Evolutionary conservation across 2,113 vertebrate genomes (phyloP).

Genomic region (Drymodes brunneopygia): DNA sequence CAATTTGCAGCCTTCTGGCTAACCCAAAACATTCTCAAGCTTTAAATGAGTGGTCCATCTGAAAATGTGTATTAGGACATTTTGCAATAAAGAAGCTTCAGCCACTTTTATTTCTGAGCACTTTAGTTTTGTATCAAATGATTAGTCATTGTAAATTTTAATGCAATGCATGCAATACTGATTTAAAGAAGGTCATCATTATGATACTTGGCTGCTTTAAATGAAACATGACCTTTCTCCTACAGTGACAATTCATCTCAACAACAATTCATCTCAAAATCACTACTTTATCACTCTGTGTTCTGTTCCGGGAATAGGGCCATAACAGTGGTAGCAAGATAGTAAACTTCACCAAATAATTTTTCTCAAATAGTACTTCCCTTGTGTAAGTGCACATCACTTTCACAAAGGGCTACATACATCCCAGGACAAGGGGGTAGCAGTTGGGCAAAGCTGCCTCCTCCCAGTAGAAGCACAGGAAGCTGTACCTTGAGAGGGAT

Average conservation of each 20-base stretch:
- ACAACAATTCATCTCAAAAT: background rate
- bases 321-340: background rate
- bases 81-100: background rate
- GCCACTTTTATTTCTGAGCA: background rate
- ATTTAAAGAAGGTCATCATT: background rate
- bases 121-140: background rate
- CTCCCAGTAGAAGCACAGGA: background rate
- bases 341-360: background rate
- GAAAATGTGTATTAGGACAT: background rate
- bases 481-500: conserved; percentile 42
- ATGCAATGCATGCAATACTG: background rate
- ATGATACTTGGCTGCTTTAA: background rate
- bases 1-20: background rate
- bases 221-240: background rate
- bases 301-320: background rate
- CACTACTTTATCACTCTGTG: background rate
- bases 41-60: background rate
- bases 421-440: background rate
- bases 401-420: background rate
- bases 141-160: background rate
- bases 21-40: background rate
- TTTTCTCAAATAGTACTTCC: background rate
- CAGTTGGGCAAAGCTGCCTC: background rate
- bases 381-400: background rate
- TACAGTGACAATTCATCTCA: background rate